Evolutionary conservation across 2,797 vertebrate species (phyloP), one percentile per base, ranked within the genome.

Genomic region (Ctenochaetus hawaiiensis): DNA sequence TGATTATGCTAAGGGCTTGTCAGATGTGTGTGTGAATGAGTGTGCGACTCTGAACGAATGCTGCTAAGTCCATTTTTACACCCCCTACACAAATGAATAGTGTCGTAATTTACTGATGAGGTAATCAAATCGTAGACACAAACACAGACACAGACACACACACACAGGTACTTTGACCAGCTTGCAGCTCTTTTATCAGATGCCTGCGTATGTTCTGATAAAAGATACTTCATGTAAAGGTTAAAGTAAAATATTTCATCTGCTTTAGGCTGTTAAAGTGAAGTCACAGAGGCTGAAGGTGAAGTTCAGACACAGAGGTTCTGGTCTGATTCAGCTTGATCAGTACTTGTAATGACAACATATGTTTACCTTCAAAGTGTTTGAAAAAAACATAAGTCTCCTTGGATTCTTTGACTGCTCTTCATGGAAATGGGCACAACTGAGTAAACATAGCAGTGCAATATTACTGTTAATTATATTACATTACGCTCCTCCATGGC

Each of bases 71-170:
- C 26, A 69, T 60, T 3, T 54, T 1, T 4, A 58, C 30, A 17
- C 23, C 26, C 13, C 16, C 41, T 17, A 20, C 63, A 39, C 22
- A 34, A 30, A 49, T 70, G 45, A 72, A 41, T 20, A 20, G 14
- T 5, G 12, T 43, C 23, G 41, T 77, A 67, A 67, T 44, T 59
- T 8, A 47, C 39, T 64, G 75, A 83, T 75, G 37, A 78, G 9
- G 39, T 78, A 63, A 69, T 75, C 18, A 66, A 26, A 72, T 16
- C 47, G 61, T 20, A 14, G 0, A 58, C 23, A 61, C 48, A 56
- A 13, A 43, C 47, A 13, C 23, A 20, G 9, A 23, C 62, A 2
- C 1, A 34, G 30, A 34, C 65, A 43, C 47, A 61, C 48, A 51
- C 57, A 48, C 37, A 53, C 67, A 16, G 16, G 6, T 47, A n/a